phyloP scores from a whole-genome alignment of 1,140 invertebrate species.

The Brachionus koreanus region DNA sequence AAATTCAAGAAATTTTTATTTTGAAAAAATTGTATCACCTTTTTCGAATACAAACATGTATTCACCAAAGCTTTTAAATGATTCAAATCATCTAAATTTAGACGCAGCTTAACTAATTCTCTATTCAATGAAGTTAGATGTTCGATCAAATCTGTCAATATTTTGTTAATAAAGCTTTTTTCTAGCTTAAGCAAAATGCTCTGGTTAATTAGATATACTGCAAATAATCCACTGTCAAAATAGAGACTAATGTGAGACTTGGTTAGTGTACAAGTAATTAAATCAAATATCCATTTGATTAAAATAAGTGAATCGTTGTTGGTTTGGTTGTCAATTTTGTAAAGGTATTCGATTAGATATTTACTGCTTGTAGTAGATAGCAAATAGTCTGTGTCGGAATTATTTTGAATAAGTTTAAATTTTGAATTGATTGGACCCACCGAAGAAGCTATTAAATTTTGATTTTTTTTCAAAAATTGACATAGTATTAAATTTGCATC shows the following conservation, averaged over 20 bases:
- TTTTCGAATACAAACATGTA: background rate
- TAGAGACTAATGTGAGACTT: background rate
- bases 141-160: background rate
- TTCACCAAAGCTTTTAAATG: background rate
- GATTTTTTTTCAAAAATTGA: background rate
- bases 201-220: background rate
- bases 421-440: background rate
- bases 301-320: background rate
- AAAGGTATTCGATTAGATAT: background rate
- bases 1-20: background rate
- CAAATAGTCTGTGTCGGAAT: background rate
- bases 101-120: background rate
- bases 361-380: background rate
- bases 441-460: background rate
- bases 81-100: slow-evolving; percentile 1
- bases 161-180: background rate
- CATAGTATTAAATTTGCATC: background rate
- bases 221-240: background rate
- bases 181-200: background rate
- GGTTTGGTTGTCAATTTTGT: background rate
- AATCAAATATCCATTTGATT: slow-evolving; percentile 16
- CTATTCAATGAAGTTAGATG: background rate
- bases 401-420: background rate
- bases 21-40: background rate
- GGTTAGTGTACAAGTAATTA: background rate